phyloP scores from a whole-genome alignment of 2,888 invertebrate genomes.

The Mesochorus sp. region DNA sequence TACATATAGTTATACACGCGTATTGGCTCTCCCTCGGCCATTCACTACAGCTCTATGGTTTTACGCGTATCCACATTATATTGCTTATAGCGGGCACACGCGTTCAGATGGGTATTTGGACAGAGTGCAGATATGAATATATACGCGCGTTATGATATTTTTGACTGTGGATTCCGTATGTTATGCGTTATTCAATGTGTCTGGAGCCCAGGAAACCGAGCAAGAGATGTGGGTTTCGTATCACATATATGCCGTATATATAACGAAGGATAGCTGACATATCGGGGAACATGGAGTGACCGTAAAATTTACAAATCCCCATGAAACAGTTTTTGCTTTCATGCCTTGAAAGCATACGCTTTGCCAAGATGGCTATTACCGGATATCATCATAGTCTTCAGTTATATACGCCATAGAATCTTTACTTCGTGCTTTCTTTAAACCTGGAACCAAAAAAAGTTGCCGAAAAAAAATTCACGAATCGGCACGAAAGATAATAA shows the following conservation, averaged over 20 bases:
- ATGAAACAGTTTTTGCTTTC: conserved; percentile 1
- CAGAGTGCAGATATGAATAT: conserved; percentile 17
- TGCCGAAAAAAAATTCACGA: too few relatives aligned
- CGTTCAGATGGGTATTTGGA: conserved; percentile 15
- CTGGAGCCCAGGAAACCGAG: conserved; percentile 1
- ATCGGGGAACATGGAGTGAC: conserved; percentile 13
- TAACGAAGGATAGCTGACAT: background rate
- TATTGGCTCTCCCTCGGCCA: conserved; percentile 22
- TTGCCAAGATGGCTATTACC: background rate
- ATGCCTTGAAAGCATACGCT: background rate
- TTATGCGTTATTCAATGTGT: conserved; percentile 21
- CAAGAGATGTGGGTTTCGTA: background rate
- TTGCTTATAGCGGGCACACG: conserved; percentile 34
- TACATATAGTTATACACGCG: conserved; percentile 16
- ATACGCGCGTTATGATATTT: conserved; percentile 24
- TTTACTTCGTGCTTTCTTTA: too few relatives aligned
- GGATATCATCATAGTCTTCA: too few relatives aligned
- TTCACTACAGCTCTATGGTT: conserved; percentile 34
- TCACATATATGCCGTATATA: background rate
- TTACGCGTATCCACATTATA: conserved; percentile 50
- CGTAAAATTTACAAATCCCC: conserved; percentile 21
- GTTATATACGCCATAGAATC: too few relatives aligned
- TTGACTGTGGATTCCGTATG: background rate
- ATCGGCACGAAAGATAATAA: background rate
- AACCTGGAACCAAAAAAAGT: too few relatives aligned